A percentile compares a stretch with the other conserved stretches of the same genome.
Evolutionary conservation across 2,113 vertebrate species (phyloP).

Genomic region (Nicator chloris): DNA sequence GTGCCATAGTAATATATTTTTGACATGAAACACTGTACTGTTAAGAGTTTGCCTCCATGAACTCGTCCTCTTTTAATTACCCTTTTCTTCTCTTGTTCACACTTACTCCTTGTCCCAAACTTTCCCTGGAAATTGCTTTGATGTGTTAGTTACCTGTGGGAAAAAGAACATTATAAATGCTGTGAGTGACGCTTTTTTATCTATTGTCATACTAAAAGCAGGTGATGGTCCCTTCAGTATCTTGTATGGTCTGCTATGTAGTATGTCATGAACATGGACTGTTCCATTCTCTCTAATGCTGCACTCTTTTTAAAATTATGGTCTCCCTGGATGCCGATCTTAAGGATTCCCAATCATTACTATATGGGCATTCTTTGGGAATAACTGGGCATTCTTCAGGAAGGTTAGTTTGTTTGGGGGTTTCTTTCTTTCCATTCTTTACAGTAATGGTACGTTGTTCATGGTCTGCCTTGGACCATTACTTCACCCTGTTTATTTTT

Average conservation of each 20-base stretch:
- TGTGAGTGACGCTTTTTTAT: neutral
- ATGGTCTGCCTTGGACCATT: neutral
- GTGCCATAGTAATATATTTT: neutral
- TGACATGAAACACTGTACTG: neutral
- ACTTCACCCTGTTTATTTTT: neutral
- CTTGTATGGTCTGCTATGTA: neutral
- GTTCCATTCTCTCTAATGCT: neutral
- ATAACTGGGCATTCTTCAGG: neutral
- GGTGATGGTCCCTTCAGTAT: neutral
- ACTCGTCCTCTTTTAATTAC: neutral
- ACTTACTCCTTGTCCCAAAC: neutral
- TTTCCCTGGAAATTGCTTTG: neutral
- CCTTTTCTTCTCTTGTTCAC: neutral
- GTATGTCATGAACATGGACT: neutral
- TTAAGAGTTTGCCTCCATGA: neutral
- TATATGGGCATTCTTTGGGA: neutral
- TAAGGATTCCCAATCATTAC: neutral
- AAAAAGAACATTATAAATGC: neutral
- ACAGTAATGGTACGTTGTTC: neutral
- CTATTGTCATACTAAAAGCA: neutral
- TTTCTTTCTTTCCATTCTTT: neutral
- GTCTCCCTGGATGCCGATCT: neutral
- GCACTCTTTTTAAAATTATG: neutral
- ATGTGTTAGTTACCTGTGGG: neutral
- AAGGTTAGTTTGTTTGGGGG: neutral